These are phyloP conservation scores for Pogona vitticeps DNA, from an alignment of 2,113 vertebrate genomes.

Conservation along the genomic window DNA sequence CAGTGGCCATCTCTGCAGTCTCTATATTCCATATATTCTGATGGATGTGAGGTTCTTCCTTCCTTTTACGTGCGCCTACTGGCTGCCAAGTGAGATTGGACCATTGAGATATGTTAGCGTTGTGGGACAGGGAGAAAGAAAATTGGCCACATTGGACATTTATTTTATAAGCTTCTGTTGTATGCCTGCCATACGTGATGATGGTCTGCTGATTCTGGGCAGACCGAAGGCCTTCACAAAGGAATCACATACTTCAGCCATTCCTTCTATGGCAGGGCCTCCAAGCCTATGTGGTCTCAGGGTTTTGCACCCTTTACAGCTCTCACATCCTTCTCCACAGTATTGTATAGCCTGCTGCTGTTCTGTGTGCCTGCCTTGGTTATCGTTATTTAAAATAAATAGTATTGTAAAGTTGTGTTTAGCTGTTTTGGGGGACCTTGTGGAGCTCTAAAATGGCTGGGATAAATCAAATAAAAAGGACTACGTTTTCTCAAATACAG, in stretches of 20 bases:
- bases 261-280: no score
- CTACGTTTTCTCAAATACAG: neutral
- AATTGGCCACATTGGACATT: neutral
- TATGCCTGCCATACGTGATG: neutral
- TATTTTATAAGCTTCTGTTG: no score
- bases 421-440: neutral
- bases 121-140: neutral
- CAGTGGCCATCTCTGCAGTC: neutral
- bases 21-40: neutral
- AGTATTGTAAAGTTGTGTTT: neutral
- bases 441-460: no score
- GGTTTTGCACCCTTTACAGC: no score
- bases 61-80: neutral
- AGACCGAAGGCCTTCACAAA: no score
- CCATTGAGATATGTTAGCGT: no score
- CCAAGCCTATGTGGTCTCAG: no score
- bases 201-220: neutral
- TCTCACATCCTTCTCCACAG: neutral
- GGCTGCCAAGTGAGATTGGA: neutral
- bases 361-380: neutral
- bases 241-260: no score
- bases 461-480: no score
- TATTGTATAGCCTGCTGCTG: neutral
- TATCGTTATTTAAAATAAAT: neutral
- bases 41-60: neutral